Evolutionary conservation across 2,797 vertebrate genomes (phyloP).

Genomic region (Phalloptychus januarius): DNA sequence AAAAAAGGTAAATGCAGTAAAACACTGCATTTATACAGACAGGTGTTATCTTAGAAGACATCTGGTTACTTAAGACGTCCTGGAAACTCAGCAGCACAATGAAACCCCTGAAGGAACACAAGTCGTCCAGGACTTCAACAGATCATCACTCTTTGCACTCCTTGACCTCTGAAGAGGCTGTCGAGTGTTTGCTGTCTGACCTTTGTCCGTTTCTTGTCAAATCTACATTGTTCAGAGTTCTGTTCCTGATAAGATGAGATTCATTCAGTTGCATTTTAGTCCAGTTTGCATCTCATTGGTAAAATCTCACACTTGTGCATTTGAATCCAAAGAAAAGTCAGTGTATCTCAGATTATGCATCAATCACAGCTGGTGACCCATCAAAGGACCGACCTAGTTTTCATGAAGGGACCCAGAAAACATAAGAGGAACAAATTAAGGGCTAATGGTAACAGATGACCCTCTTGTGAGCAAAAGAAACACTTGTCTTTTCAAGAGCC

Average conservation of each 20-base stretch:
- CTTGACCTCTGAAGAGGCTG: conserved; percentile 49
- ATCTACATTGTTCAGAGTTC: conserved; percentile 41
- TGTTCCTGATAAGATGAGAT: conserved; percentile 53
- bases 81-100: conserved; percentile 26
- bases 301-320: conserved; percentile 31
- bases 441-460: conserved; percentile 72
- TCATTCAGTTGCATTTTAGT: conserved; percentile 19
- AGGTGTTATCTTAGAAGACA: conserved; percentile 26
- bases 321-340: conserved; percentile 22
- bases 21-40: conserved; percentile 2
- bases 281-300: conserved; percentile 15
- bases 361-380: conserved; percentile 60
- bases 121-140: conserved; percentile 31
- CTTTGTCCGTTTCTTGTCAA: conserved; percentile 60
- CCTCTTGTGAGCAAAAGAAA: conserved; percentile 60
- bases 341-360: conserved; percentile 24
- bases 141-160: conserved; percentile 43
- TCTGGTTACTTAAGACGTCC: conserved; percentile 22
- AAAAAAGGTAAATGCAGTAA: not conserved
- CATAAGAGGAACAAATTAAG: conserved; percentile 31
- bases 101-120: conserved; percentile 26
- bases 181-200: conserved; percentile 54
- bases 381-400: conserved; percentile 67
- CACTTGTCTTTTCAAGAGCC: conserved; percentile 58
- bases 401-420: conserved; percentile 40